Percentiles rank a stretch among this genome's conserved stretches.
These are phyloP conservation scores for Semnornis frantzii DNA, from an alignment of 2,113 vertebrate species.

Conservation along the genomic window DNA sequence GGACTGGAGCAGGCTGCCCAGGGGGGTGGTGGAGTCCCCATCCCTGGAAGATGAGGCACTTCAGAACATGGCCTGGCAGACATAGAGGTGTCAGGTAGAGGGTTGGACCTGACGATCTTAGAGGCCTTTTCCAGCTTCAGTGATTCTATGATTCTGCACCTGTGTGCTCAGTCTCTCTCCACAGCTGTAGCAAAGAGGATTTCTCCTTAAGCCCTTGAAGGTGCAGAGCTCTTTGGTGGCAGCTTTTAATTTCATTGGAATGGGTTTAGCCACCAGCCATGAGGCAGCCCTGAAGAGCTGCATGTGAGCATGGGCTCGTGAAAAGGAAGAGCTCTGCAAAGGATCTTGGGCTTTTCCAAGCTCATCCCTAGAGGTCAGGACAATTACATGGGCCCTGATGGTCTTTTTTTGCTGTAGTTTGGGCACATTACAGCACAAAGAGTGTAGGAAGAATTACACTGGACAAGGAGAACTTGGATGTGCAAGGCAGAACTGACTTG, in stretches of 20 bases:
- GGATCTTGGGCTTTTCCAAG: accelerated
- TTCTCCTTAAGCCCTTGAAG: not conserved
- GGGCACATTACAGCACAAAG: not conserved
- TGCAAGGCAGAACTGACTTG: not conserved
- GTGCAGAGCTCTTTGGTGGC: not conserved
- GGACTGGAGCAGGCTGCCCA: too few species aligned
- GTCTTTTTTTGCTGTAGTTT: not conserved
- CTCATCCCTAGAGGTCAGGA: not conserved
- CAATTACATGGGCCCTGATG: not conserved
- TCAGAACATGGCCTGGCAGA: too few species aligned
- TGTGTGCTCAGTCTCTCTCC: not conserved
- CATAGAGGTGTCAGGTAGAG: too few species aligned
- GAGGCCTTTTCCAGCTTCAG: too few species aligned
- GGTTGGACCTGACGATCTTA: too few species aligned
- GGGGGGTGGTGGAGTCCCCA: too few species aligned
- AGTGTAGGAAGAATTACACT: not conserved
- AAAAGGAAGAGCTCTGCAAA: not conserved
- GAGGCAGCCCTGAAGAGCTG: not conserved
- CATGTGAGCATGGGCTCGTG: not conserved
- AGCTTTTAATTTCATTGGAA: not conserved
- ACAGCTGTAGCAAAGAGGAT: not conserved
- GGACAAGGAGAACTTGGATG: not conserved
- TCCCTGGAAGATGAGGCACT: too few species aligned
- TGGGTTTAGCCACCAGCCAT: not conserved
- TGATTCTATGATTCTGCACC: too few species aligned